A percentile compares a stretch with the other conserved stretches of the same genome.
phyloP scores from a whole-genome alignment of 2,888 invertebrate species.

The Nymphalis urticae region DNA sequence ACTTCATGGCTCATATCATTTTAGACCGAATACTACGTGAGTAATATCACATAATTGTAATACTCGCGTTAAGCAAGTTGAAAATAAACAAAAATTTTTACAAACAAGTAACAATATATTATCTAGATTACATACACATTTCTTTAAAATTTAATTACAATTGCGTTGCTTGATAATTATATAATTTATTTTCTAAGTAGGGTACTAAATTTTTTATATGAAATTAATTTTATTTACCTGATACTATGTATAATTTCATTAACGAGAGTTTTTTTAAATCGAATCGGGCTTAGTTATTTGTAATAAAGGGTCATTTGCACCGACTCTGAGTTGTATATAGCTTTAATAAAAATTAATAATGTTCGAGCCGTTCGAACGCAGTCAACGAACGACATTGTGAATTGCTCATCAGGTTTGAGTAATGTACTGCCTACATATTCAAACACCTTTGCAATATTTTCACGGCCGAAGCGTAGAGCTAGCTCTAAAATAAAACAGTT shows the following conservation, averaged over 20 bases:
- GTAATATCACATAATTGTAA: conserved; percentile 53
- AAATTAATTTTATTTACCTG: no score
- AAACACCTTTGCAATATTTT: conserved; percentile 67
- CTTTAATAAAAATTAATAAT: conserved; percentile 23
- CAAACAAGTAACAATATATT: no score
- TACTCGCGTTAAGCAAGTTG: background rate
- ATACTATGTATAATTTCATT: no score
- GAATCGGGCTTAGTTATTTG: no score
- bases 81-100: background rate
- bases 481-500: conserved; percentile 79
- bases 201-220: no score
- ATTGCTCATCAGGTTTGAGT: conserved; percentile 58
- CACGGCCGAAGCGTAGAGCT: conserved; percentile 68
- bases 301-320: no score
- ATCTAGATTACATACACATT: no score
- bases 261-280: no score
- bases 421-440: conserved; percentile 48
- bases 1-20: conserved; percentile 42
- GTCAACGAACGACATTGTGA: conserved; percentile 69
- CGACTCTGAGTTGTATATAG: no score
- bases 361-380: conserved; percentile 40
- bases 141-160: no score
- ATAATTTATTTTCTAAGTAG: no score
- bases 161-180: no score
- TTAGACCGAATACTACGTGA: conserved; percentile 59